A percentile compares a stretch with the other conserved stretches of the same genome.
phyloP scores from a whole-genome alignment of 2,113 vertebrate genomes.

The Hemicordylus capensis region DNA sequence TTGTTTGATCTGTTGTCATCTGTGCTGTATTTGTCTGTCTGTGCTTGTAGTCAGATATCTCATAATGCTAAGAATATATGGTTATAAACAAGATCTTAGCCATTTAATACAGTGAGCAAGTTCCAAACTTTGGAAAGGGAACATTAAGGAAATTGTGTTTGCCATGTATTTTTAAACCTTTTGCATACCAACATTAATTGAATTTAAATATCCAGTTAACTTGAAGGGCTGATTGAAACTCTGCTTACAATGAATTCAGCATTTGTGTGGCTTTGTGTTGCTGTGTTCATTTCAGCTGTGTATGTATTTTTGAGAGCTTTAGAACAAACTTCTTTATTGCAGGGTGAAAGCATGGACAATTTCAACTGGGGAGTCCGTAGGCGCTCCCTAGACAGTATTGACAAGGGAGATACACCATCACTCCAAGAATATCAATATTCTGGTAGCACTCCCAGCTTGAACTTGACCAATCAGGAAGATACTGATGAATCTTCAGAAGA shows the following conservation, averaged over 20 bases:
- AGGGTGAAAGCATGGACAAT: constrained; percentile 99
- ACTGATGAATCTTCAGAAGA: constrained; percentile 99
- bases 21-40: constrained; percentile 66
- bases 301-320: not conserved
- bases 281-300: constrained; percentile 22
- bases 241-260: constrained; percentile 62
- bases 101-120: constrained; percentile 42
- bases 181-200: constrained; percentile 50
- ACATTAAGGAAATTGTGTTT: constrained; percentile 53
- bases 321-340: constrained; percentile 59
- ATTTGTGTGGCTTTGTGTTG: constrained; percentile 51
- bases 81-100: constrained; percentile 53
- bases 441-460: constrained; percentile 96
- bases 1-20: constrained; percentile 68
- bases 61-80: constrained; percentile 52
- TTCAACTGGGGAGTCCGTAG: constrained; percentile 99
- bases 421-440: constrained; percentile 94
- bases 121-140: constrained; percentile 45
- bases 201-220: constrained; percentile 62
- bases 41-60: constrained; percentile 67
- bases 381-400: constrained; percentile 96
- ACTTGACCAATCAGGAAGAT: constrained; percentile 96
- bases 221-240: constrained; percentile 81
- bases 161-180: constrained; percentile 59
- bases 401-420: constrained; percentile 96